phyloP scores from a whole-genome alignment of 2,797 vertebrate species.

The Distichodus sexfasciatus region DNA sequence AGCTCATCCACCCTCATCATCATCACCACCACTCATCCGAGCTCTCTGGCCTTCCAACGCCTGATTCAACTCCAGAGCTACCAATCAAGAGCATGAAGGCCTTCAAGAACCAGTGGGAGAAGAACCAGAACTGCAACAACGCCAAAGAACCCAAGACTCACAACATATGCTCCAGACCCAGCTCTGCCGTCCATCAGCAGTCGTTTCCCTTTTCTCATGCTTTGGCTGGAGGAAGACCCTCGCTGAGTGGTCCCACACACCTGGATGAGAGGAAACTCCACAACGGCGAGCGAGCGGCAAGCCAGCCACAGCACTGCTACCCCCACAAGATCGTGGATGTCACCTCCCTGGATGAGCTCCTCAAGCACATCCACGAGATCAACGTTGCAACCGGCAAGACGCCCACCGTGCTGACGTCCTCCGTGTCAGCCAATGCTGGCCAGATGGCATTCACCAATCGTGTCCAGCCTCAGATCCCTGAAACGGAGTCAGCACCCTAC shows the following conservation, averaged over 20 bases:
- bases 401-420: constrained; percentile 69
- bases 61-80: constrained; percentile 88
- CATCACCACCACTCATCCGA: constrained; percentile 80
- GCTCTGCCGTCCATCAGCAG: constrained; percentile 73
- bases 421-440: constrained; percentile 67
- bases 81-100: constrained; percentile 86
- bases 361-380: constrained; percentile 85
- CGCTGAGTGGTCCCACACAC: constrained; percentile 64
- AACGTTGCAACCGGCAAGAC: constrained; percentile 66
- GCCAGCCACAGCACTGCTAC: constrained; percentile 75
- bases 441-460: constrained; percentile 73
- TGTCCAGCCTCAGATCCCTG: constrained; percentile 79
- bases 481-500: constrained; percentile 76
- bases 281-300: constrained; percentile 76
- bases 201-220: constrained; percentile 75
- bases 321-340: constrained; percentile 84
- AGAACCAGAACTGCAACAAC: constrained; percentile 92
- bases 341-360: constrained; percentile 84
- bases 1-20: constrained; percentile 72
- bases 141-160: constrained; percentile 81
- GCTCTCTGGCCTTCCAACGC: constrained; percentile 86
- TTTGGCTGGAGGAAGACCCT: constrained; percentile 70
- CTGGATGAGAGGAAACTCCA: constrained; percentile 81
- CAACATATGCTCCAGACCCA: constrained; percentile 67
- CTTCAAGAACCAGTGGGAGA: constrained; percentile 86